These are phyloP conservation scores for Hemiprocne comata DNA, from an alignment of 2,113 vertebrate species.

Conservation along the genomic window DNA sequence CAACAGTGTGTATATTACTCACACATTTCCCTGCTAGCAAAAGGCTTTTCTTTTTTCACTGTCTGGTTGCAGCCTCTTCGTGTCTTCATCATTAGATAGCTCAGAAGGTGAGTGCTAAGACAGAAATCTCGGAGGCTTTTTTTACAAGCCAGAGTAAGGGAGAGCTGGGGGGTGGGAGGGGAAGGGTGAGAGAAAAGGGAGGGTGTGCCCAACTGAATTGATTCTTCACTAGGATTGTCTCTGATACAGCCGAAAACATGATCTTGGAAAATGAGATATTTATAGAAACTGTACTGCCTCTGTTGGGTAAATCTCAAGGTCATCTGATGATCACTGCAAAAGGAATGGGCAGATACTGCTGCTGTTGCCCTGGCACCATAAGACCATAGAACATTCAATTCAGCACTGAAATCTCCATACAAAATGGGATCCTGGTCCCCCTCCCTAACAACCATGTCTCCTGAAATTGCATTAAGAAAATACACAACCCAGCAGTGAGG, in stretches of 20 bases:
- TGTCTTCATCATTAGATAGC: constrained; percentile 41
- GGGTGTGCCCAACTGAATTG: not conserved
- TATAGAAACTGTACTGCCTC: not conserved
- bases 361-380: not conserved
- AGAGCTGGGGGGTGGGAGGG: not conserved
- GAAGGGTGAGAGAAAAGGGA: not conserved
- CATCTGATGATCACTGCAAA: not conserved
- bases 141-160: not conserved
- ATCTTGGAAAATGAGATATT: constrained; percentile 36
- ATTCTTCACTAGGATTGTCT: constrained; percentile 1
- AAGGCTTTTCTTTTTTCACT: constrained; percentile 12
- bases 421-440: constrained; percentile 34
- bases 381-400: not conserved
- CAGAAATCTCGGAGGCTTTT: not conserved
- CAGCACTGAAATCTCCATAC: constrained; percentile 7
- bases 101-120: constrained; percentile 52
- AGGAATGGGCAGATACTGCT: constrained; percentile 3
- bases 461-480: constrained; percentile 12
- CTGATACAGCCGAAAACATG: constrained; percentile 3
- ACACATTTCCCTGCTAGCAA: constrained; percentile 46
- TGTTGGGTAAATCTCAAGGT: constrained; percentile 42
- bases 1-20: constrained; percentile 56
- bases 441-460: constrained; percentile 40
- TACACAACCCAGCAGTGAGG: not conserved
- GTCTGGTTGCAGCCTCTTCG: constrained; percentile 49